phyloP scores from a whole-genome alignment of 2,113 vertebrate genomes.

The Glareola pratincola region DNA sequence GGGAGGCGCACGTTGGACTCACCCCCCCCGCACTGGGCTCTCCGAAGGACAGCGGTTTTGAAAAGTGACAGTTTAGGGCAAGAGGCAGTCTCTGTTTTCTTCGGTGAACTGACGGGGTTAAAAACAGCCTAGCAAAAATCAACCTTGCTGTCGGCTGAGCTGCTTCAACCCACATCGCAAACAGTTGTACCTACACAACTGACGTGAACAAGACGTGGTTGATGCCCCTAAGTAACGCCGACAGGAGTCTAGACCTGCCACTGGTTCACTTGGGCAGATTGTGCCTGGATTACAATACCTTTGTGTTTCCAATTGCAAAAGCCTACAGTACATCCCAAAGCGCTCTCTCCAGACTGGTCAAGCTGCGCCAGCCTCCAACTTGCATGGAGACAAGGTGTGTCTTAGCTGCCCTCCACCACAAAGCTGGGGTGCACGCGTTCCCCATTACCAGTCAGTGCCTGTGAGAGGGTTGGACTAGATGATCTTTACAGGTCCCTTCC shows the following conservation, averaged over 20 bases:
- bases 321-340: not conserved
- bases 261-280: not conserved
- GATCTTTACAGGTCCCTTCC: too few relatives aligned
- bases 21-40: not conserved
- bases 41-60: not conserved
- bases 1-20: not conserved
- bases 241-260: not conserved
- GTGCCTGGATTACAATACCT: not conserved
- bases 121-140: not conserved
- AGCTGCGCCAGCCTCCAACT: not conserved
- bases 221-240: rapidly evolving
- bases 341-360: not conserved
- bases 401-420: not conserved
- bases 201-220: not conserved
- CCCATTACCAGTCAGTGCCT: rapidly evolving
- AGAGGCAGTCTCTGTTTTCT: not conserved
- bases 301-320: not conserved
- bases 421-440: rapidly evolving
- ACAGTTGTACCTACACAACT: not conserved
- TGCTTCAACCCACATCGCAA: not conserved
- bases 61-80: not conserved
- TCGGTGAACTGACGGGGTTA: not conserved
- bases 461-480: too few relatives aligned
- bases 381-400: not conserved
- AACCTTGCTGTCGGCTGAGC: not conserved